Conservation (phyloP, 2,113 vertebrate genomes). For the Calidris pugnax region DNA sequence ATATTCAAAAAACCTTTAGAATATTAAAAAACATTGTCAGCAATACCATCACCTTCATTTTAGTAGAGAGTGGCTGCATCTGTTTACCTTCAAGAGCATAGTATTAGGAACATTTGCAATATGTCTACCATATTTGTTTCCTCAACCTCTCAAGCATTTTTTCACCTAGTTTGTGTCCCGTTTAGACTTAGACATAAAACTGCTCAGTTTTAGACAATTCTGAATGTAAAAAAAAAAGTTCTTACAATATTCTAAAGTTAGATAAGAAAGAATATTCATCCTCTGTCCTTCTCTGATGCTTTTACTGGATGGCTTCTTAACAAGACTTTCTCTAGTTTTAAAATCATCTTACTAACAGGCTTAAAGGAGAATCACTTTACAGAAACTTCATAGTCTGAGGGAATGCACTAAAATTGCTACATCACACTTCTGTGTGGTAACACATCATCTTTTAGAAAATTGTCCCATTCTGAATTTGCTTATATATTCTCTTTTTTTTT, state of each 20-base stretch:
- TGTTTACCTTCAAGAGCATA: neutral
- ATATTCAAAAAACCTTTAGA: neutral
- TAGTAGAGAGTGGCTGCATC: neutral
- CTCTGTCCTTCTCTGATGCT: neutral
- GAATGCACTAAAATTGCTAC: neutral
- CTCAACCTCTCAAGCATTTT: neutral
- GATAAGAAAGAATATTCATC: neutral
- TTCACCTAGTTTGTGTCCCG: neutral
- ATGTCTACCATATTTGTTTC: neutral
- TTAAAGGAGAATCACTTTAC: neutral
- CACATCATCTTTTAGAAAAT: neutral
- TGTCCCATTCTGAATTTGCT: neutral
- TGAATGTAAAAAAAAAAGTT: neutral
- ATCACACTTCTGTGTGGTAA: neutral
- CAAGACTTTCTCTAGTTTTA: neutral
- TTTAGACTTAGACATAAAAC: neutral
- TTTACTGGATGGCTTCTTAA: neutral
- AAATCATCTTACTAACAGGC: neutral
- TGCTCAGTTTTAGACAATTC: neutral
- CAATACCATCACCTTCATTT: neutral
- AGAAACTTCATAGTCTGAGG: neutral
- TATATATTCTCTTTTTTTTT: neutral
- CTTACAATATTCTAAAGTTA: neutral
- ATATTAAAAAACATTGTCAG: neutral
- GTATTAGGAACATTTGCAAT: neutral